These are phyloP conservation scores for Momotus momota DNA, from an alignment of 2,797 vertebrate genomes.

Conservation along the genomic window DNA sequence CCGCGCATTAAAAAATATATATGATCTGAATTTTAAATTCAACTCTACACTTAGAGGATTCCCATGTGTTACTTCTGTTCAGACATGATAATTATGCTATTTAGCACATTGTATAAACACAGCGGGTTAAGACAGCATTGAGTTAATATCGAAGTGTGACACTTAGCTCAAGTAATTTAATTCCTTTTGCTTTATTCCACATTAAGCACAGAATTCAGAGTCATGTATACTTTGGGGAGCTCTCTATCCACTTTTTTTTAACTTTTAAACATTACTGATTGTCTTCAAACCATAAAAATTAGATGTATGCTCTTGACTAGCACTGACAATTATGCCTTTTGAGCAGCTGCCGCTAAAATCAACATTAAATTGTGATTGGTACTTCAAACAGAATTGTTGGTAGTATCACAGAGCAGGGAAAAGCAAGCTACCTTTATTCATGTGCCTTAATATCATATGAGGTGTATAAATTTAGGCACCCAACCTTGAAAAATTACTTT, in stretches of 20 bases:
- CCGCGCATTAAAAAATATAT: not conserved
- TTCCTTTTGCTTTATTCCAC: constrained; percentile 6
- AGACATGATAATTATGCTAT: not conserved
- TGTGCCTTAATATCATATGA: not conserved
- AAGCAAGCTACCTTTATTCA: not conserved
- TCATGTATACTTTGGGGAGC: not conserved
- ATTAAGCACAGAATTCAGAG: not conserved
- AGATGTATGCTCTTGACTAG: not conserved
- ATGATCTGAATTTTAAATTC: not conserved
- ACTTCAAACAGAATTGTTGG: not conserved
- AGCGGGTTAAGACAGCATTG: not conserved
- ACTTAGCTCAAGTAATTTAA: constrained; percentile 11
- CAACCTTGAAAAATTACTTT: not conserved
- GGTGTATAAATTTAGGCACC: not conserved
- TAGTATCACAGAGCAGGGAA: not conserved
- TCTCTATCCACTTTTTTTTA: not conserved
- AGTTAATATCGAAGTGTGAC: not conserved
- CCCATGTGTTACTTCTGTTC: not conserved
- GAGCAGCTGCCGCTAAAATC: not conserved
- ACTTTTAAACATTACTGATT: not conserved
- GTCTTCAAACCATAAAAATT: not conserved
- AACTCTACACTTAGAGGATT: not conserved
- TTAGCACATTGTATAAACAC: constrained; percentile 6
- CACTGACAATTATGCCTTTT: not conserved
- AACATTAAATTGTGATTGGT: not conserved